Evolutionary conservation across 2,888 invertebrate genomes (phyloP), one percentile per base, ranked within the genome.

Genomic region (Chloromyia formosa): DNA sequence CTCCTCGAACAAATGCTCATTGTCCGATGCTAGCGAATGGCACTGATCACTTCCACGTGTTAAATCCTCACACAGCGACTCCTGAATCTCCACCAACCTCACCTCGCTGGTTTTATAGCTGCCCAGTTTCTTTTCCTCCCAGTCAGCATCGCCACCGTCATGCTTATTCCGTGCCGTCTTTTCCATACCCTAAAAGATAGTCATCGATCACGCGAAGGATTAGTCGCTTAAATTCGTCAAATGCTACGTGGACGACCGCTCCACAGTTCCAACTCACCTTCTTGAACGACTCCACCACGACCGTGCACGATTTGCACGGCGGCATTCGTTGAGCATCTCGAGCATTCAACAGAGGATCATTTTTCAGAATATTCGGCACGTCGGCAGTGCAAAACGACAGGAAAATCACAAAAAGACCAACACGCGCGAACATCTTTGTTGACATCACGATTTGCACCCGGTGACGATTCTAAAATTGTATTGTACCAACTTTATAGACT

Each of bases 111-210:
- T 92, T 77, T 92, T 90, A 83, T 96, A 97, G 1, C 91, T 90
- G 69, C 91, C 91, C 72, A 94, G 85, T 79, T 94, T 94, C 81
- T 94, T 92, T 83, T 95, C 94, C 83, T 97, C 97, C 95, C 96
- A 97, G 4, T 94, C 95, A 0, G 95, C 90, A 83, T 97, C 96
- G 0, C 97, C 97, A 2, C 97, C 97, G 80, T 94, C 96, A 85
- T 93, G 96, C 84, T 95, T 95, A 12, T 93, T 94, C 79, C 94
- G 89, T n/a, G 91, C 87, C 0, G 96, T 97, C 78, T 89, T 89
- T 77, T 93, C 92, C 78, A 97, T 86, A 1, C 95, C 96, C 90
- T 81, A 35, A 16, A 75, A 72, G 16, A 74, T 20, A 54, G 53
- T 45, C 71, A 2, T 2, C 27, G 18, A 2, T 9, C 58, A 16